phyloP scores from a whole-genome alignment of 2,113 vertebrate genomes.

The Passer domesticus region DNA sequence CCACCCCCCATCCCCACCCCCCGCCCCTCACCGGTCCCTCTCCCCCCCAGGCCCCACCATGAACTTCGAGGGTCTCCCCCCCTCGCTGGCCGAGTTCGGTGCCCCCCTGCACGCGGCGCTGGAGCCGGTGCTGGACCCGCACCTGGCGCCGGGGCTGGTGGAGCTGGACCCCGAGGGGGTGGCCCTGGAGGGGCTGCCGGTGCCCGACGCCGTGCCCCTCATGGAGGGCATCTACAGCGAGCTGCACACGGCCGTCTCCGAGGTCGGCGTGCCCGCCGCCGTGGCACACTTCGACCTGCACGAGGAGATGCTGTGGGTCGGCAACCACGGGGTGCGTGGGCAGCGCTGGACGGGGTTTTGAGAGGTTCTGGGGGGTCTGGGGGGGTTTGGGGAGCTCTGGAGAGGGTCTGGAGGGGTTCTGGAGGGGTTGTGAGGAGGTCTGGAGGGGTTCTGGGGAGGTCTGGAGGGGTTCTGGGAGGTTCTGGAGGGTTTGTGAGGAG shows the following conservation, averaged over 20 bases:
- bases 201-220: conserved; percentile 86
- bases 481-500: too few species aligned
- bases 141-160: conserved; percentile 80
- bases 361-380: too few species aligned
- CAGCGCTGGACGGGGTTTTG: too few species aligned
- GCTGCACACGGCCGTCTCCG: conserved; percentile 90
- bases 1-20: too few species aligned
- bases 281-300: conserved; percentile 93
- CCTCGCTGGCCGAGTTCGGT: conserved; percentile 86
- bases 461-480: background rate
- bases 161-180: conserved; percentile 88
- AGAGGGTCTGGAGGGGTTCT: background rate
- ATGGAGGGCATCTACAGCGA: conserved; percentile 97
- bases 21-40: background rate
- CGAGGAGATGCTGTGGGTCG: conserved; percentile 96
- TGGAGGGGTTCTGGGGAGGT: background rate
- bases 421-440: background rate
- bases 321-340: conserved; percentile 90
- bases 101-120: conserved; percentile 26
- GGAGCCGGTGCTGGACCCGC: conserved; percentile 86
- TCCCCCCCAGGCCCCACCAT: conserved; percentile 70
- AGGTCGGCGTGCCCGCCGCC: conserved; percentile 91
- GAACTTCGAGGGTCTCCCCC: conserved; percentile 92
- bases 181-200: conserved; percentile 75
- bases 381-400: background rate